A percentile compares a stretch with the other conserved stretches of the same genome.
phyloP scores from a whole-genome alignment of 1,140 invertebrate genomes.

The Eumeta japonica region DNA sequence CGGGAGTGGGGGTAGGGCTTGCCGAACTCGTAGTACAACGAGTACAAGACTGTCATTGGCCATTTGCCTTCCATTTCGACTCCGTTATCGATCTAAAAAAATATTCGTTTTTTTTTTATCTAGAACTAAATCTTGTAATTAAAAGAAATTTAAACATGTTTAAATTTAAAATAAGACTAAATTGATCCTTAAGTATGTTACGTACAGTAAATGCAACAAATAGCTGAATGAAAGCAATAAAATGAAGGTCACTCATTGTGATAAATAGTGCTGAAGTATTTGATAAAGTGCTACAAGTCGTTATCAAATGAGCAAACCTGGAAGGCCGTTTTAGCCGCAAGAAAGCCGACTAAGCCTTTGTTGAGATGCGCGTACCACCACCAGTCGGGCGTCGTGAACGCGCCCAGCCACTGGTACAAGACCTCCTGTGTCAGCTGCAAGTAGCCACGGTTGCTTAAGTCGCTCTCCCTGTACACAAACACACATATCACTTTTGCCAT shows the following conservation, averaged over 20 bases:
- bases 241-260: not conserved
- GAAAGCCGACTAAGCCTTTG: slow-evolving; percentile 70
- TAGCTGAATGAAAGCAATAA: not conserved
- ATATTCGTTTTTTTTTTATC: too few relatives aligned
- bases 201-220: too few relatives aligned
- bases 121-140: too few relatives aligned
- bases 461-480: slow-evolving; percentile 68
- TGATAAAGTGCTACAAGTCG: slow-evolving; percentile 1
- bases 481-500: too few relatives aligned
- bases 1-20: slow-evolving; percentile 70
- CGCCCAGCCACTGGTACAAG: slow-evolving; percentile 75
- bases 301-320: slow-evolving; percentile 51
- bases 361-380: slow-evolving; percentile 71
- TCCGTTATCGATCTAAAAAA: slow-evolving; percentile 62
- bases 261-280: not conserved
- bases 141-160: too few relatives aligned
- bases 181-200: too few relatives aligned
- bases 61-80: slow-evolving; percentile 71
- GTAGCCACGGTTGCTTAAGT: slow-evolving; percentile 60
- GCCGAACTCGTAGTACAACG: slow-evolving; percentile 73
- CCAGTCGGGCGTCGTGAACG: slow-evolving; percentile 68
- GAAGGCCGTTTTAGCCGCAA: slow-evolving; percentile 67
- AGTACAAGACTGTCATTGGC: slow-evolving; percentile 73
- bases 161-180: too few relatives aligned
- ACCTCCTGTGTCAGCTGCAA: slow-evolving; percentile 67